Conservation (phyloP, 2,888 invertebrate species). For the Cremastobaeus sp. region DNA sequence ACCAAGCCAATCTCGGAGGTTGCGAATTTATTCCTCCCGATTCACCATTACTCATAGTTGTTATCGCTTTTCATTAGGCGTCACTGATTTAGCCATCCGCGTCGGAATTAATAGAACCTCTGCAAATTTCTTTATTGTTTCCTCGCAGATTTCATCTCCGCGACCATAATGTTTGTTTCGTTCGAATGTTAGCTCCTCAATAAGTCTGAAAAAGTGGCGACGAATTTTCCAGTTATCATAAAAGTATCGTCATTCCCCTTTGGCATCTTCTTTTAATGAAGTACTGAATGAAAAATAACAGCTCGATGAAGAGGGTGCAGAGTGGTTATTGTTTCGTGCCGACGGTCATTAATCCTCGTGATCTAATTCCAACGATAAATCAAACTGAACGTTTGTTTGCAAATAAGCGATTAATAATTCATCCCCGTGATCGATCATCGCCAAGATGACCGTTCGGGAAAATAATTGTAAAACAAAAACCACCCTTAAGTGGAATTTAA, state of each 20-base stretch:
- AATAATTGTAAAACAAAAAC: conserved; percentile 20
- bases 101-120: no score
- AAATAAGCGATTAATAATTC: conserved; percentile 58
- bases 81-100: no score
- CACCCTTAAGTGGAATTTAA: conserved; percentile 18
- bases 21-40: no score
- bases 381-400: conserved; percentile 56
- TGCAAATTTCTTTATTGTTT: no score
- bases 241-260: conserved; percentile 43
- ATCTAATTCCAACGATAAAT: conserved; percentile 57
- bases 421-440: conserved; percentile 34
- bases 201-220: no score
- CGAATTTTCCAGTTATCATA: conserved; percentile 29
- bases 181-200: conserved; percentile 4
- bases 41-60: no score
- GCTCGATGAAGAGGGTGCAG: conserved; percentile 55
- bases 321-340: conserved; percentile 59
- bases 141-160: no score
- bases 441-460: neutral
- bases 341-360: conserved; percentile 52
- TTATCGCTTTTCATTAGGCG: no score
- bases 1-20: no score
- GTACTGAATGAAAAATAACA: conserved; percentile 53
- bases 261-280: conserved; percentile 42
- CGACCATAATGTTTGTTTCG: conserved; percentile 7